Percentiles rank a stretch among this genome's conserved stretches.
Conservation (phyloP, 2,797 vertebrate genomes). For the Parauchenoglanis ngamensis region DNA sequence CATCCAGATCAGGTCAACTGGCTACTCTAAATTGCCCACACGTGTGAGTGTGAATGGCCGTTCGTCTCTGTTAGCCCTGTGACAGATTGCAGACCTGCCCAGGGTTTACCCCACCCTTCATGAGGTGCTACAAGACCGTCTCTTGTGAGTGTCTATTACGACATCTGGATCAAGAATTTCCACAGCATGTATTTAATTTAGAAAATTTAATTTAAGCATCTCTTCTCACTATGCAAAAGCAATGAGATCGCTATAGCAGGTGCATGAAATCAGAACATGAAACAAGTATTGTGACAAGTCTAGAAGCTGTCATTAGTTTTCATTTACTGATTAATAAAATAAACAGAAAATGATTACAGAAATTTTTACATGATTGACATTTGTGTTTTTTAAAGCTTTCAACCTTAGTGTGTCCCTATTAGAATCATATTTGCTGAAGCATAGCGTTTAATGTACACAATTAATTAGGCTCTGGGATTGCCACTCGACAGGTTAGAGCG, state of each 20-base stretch:
- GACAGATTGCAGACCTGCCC: too few relatives aligned
- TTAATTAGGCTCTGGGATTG: slow-evolving; percentile 50
- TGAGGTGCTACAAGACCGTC: background rate
- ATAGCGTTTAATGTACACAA: slow-evolving; percentile 48
- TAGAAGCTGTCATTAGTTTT: background rate
- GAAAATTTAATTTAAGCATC: background rate
- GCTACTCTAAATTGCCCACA: too few relatives aligned
- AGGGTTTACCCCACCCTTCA: background rate
- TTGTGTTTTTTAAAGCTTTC: background rate
- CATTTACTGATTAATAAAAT: background rate
- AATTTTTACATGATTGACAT: background rate
- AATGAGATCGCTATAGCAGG: background rate
- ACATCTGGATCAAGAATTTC: background rate
- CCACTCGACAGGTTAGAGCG: slow-evolving; percentile 45
- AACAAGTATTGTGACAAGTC: background rate
- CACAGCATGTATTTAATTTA: background rate
- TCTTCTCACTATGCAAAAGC: background rate
- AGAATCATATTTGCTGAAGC: slow-evolving; percentile 42
- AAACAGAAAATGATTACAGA: background rate
- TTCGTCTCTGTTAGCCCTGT: too few relatives aligned
- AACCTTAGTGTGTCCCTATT: slow-evolving; percentile 43
- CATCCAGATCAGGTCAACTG: too few relatives aligned
- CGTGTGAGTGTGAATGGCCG: too few relatives aligned
- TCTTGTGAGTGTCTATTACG: too few relatives aligned
- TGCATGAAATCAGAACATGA: background rate